These are phyloP conservation scores for Cyrtodaria siliqua DNA, from an alignment of 2,888 invertebrate species.

Conservation along the genomic window DNA sequence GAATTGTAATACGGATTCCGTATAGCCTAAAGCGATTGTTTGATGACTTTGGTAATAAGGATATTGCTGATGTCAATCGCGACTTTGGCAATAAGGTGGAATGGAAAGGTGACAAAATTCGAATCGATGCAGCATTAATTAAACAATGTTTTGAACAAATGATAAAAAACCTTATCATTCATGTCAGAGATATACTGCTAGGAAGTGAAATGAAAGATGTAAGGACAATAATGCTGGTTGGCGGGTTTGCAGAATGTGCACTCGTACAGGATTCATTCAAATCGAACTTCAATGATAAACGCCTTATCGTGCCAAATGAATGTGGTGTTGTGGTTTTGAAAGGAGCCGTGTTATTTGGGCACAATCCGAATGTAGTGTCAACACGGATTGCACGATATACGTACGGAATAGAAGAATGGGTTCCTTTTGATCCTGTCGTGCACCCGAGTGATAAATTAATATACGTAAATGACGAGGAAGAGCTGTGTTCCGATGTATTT, in stretches of 20 bases:
- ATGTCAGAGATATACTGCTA: constrained; percentile 7
- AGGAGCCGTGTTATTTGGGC: constrained; percentile 50
- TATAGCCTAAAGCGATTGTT: neutral
- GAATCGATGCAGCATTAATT: constrained; percentile 17
- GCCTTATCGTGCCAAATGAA: constrained; percentile 41
- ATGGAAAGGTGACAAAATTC: constrained; percentile 4
- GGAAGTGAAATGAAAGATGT: constrained; percentile 15
- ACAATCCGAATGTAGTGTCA: constrained; percentile 32
- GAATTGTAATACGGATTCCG: constrained; percentile 6
- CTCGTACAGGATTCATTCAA: constrained; percentile 31
- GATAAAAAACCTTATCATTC: constrained; percentile 6
- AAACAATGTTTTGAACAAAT: constrained; percentile 15
- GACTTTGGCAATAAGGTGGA: neutral
- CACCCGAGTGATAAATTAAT: no score
- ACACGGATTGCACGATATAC: neutral
- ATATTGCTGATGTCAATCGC: neutral
- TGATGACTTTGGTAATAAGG: neutral
- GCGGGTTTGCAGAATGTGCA: constrained; percentile 49
- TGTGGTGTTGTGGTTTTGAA: constrained; percentile 46
- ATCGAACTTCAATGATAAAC: constrained; percentile 21
- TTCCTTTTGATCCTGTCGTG: neutral
- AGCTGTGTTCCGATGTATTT: no score
- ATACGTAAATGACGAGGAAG: no score
- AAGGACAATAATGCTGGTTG: constrained; percentile 43
- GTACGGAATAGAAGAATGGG: neutral